These are phyloP conservation scores for Quiscalus mexicanus DNA, from an alignment of 2,113 vertebrate genomes.

Conservation along the genomic window DNA sequence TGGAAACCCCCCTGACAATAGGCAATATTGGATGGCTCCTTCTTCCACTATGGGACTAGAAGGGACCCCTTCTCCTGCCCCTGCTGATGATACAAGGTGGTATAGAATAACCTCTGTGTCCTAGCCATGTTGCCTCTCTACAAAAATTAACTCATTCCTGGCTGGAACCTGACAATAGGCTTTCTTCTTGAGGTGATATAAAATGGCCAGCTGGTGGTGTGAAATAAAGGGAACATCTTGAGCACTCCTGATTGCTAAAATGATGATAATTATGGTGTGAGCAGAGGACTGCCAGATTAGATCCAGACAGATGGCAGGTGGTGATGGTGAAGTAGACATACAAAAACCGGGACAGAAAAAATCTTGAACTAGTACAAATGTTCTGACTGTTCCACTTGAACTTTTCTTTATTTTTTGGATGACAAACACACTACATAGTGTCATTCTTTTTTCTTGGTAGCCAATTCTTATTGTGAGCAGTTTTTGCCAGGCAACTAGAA, in stretches of 20 bases:
- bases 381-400: not conserved
- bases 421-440: not conserved
- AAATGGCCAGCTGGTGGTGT: not conserved
- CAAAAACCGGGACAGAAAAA: not conserved
- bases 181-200: not conserved
- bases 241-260: not conserved
- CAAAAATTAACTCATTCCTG: not conserved
- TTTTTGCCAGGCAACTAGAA: not conserved
- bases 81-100: not conserved
- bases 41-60: not conserved
- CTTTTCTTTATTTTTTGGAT: not conserved
- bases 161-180: not conserved
- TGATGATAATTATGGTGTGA: not conserved
- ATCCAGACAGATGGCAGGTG: not conserved
- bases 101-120: not conserved
- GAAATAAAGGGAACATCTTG: not conserved
- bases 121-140: not conserved
- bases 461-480: not conserved
- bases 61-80: not conserved
- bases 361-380: not conserved
- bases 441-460: not conserved
- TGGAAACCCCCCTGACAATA: fast-evolving
- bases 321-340: not conserved
- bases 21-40: not conserved
- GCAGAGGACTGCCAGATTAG: not conserved